A percentile compares a stretch with the other conserved stretches of the same genome.
Conservation (phyloP, 1,140 invertebrate species). For the Tetragonula clypearis region DNA sequence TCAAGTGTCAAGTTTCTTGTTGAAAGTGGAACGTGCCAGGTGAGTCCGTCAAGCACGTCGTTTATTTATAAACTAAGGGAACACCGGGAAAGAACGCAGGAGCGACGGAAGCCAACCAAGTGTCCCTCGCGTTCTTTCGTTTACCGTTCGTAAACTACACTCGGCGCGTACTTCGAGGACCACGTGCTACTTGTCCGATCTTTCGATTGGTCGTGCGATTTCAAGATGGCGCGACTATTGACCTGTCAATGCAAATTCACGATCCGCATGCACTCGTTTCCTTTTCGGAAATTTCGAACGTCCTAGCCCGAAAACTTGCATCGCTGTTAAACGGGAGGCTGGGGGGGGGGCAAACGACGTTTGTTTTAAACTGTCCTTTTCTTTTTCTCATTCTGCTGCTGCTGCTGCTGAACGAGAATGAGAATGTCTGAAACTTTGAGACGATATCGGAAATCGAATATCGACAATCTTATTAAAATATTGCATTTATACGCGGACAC, state of each 20-base stretch:
- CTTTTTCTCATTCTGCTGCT: neutral
- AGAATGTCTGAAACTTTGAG: neutral
- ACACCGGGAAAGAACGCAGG: constrained; percentile 36
- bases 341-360: neutral
- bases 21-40: constrained; percentile 50
- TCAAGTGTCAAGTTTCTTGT: constrained; percentile 38
- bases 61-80: constrained; percentile 59
- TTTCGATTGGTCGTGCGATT: constrained; percentile 41
- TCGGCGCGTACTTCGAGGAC: constrained; percentile 25
- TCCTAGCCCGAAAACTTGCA: neutral
- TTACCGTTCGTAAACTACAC: constrained; percentile 58
- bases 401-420: neutral
- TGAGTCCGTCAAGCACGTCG: constrained; percentile 39
- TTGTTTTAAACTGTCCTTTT: too few relatives aligned
- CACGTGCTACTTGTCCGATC: constrained; percentile 32
- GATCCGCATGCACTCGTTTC: neutral
- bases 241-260: constrained; percentile 34
- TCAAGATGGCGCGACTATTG: constrained; percentile 49
- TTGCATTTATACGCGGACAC: neutral
- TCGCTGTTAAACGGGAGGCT: too few relatives aligned
- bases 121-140: constrained; percentile 34
- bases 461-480: neutral
- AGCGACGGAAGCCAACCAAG: constrained; percentile 31
- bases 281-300: neutral
- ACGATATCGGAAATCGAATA: neutral